A percentile compares a stretch with the other conserved stretches of the same genome.
Conservation (phyloP, 2,888 invertebrate genomes). For the Tethea ocularis region DNA sequence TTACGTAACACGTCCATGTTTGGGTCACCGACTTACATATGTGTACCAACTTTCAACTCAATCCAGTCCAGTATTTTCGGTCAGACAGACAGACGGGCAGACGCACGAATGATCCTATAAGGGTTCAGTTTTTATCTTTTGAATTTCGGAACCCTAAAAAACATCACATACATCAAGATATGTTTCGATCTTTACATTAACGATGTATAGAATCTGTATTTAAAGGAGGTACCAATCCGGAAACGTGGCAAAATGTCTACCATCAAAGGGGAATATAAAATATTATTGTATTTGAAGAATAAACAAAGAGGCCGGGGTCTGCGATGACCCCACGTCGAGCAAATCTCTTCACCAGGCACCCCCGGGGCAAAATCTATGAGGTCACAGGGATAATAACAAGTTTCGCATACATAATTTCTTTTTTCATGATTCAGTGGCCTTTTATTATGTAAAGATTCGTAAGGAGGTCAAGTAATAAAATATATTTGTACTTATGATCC, state of each 20-base stretch:
- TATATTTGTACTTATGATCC: background rate
- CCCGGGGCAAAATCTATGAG: slow-evolving; percentile 1
- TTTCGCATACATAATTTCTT: slow-evolving; percentile 3
- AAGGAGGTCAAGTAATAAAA: background rate
- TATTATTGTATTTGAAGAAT: background rate
- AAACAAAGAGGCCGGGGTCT: background rate
- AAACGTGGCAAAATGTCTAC: too few species aligned
- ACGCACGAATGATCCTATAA: too few species aligned
- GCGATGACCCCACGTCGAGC: slow-evolving; percentile 2
- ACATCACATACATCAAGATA: too few species aligned
- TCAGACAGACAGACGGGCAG: too few species aligned
- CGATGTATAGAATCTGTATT: too few species aligned
- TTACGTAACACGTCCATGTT: too few species aligned
- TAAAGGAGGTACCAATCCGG: background rate
- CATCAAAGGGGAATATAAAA: background rate
- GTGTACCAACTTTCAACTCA: too few species aligned
- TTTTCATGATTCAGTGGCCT: background rate
- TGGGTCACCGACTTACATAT: too few species aligned
- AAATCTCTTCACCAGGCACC: background rate
- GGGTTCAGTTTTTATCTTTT: too few species aligned
- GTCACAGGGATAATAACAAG: background rate
- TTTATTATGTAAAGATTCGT: background rate
- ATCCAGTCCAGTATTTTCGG: too few species aligned
- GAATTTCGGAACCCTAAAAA: too few species aligned
- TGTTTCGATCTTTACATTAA: too few species aligned